Percentiles rank a stretch among this genome's conserved stretches.
Evolutionary conservation across 2,797 vertebrate genomes (phyloP).

Genomic region (Orestias chungarensis): DNA sequence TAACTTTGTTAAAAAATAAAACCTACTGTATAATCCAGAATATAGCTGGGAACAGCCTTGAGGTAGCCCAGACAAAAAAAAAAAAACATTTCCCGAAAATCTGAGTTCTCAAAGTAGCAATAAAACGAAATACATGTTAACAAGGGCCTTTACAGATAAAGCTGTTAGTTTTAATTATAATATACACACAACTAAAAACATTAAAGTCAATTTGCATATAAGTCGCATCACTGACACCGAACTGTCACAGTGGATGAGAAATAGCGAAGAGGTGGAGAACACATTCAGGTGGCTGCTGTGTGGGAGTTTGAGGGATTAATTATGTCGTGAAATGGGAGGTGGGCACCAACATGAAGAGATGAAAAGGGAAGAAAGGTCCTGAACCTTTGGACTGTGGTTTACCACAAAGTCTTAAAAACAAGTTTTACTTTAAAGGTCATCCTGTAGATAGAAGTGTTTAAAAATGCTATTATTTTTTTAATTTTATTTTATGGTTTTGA

Average conservation of each 20-base stretch:
- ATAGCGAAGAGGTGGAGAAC: conserved; percentile 38
- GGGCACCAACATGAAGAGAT: conserved; percentile 31
- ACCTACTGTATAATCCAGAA: neutral
- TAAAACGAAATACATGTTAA: neutral
- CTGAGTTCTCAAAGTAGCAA: neutral
- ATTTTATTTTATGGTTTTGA: conserved; percentile 61
- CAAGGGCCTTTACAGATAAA: neutral
- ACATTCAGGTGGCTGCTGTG: conserved; percentile 32
- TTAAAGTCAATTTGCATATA: conserved; percentile 20
- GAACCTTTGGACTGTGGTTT: conserved; percentile 26
- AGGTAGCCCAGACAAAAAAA: too few species aligned
- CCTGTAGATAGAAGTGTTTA: conserved; percentile 48
- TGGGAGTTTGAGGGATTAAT: conserved; percentile 56
- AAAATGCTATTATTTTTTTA: too few species aligned
- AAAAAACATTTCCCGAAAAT: neutral
- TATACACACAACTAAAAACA: neutral
- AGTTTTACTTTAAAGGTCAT: conserved; percentile 62
- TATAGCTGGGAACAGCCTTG: neutral
- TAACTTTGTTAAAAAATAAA: neutral
- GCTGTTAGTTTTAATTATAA: neutral
- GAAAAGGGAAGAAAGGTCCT: conserved; percentile 28
- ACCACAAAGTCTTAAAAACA: conserved; percentile 32
- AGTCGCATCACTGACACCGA: conserved; percentile 16
- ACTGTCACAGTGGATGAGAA: conserved; percentile 51
- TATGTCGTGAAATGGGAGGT: conserved; percentile 60